Evolutionary conservation across 2,888 invertebrate species (phyloP), one percentile per base, ranked within the genome.

Genomic region (Hylaea fasciaria): DNA sequence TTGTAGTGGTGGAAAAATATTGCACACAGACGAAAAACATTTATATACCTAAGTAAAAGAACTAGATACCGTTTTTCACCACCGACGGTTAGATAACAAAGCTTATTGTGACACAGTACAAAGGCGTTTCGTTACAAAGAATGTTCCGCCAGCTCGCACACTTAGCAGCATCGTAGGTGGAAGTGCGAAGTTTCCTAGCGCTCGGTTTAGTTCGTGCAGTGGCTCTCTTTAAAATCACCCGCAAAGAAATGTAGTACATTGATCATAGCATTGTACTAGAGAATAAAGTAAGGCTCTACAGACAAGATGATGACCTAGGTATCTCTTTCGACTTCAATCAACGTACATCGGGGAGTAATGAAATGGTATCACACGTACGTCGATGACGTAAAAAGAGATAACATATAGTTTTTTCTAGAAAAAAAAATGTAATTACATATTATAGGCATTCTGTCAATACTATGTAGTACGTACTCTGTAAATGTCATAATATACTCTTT

Each of bases 71-170:
- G 5, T 8, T 32, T 9, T 40, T 41, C 12, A 12, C 47, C 49
- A 45, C 32, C 32, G 50, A 35, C 13, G 46, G 52, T 58, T 47
- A 16, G 16, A 32, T 44, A 41, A 41, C 57, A 57, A 57, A 28
- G 52, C 57, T 51, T 37, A 52, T 50, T 29, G 57, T 51, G 14
- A 46, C 56, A 39, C 13, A 11, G 43, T 16, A 50, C 57, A 57
- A 41, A 46, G 57, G 50, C 5, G 35, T 57, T 51, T 32, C 16
- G 35, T 57, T 40, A 51, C 57, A 57, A 51, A 51, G 57, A 57
- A 49, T 14, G 22, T 39, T 17, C 12, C 22, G 50, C 12, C 32
- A 56, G 35, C 40, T 29, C 28, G 0, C 0, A 50, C 11, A 51
- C 51, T 10, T 54, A 57, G 61, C 54, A 7, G 35, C 28, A 10